Evolutionary conservation across 2,888 invertebrate species (phyloP).

Genomic region (Bruchidius siliquastri): DNA sequence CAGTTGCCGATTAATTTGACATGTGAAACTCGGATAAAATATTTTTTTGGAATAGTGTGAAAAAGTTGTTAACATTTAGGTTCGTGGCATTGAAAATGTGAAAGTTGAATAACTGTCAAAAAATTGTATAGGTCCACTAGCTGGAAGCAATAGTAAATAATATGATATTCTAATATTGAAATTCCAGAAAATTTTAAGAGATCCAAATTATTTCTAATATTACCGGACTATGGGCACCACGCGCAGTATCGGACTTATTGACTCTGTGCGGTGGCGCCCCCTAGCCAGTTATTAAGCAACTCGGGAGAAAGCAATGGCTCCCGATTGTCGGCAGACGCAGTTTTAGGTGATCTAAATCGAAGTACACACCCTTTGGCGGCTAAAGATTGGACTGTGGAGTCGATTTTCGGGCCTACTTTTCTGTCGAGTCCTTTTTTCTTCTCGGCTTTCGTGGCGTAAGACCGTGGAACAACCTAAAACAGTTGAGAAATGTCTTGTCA

Average conservation of each 20-base stretch:
- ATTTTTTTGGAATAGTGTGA: too few relatives aligned
- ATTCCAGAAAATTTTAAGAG: too few relatives aligned
- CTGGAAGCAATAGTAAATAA: too few relatives aligned
- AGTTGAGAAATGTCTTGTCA: constrained; percentile 24
- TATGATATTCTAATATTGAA: too few relatives aligned
- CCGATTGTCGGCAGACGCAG: constrained; percentile 32
- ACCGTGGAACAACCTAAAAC: constrained; percentile 34
- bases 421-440: constrained; percentile 45
- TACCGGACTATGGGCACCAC: constrained; percentile 19
- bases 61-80: too few relatives aligned
- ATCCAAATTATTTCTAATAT: neutral
- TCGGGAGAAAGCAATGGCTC: constrained; percentile 41
- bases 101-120: too few relatives aligned
- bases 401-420: constrained; percentile 47
- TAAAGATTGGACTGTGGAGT: constrained; percentile 59
- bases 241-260: constrained; percentile 47
- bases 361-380: constrained; percentile 65
- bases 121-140: too few relatives aligned
- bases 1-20: too few relatives aligned
- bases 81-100: too few relatives aligned
- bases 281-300: constrained; percentile 26
- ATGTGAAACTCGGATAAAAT: too few relatives aligned
- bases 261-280: constrained; percentile 39
- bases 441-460: constrained; percentile 44
- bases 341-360: constrained; percentile 27